Conservation (phyloP, 2,113 vertebrate genomes). For the Lathamus discolor region DNA sequence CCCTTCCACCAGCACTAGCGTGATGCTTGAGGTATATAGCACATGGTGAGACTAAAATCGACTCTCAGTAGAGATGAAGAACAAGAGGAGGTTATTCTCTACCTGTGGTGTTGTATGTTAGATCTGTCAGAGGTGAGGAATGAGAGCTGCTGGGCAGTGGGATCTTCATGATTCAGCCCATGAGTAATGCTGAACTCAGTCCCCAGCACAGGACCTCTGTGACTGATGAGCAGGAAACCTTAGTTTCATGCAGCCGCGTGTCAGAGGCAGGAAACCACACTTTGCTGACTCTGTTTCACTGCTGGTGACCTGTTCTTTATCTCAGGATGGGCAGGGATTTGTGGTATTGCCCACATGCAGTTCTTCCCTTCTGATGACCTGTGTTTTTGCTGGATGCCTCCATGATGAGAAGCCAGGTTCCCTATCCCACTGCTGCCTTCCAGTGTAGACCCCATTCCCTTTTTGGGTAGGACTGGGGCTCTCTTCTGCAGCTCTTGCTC, state of each 20-base stretch:
- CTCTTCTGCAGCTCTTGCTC: neutral
- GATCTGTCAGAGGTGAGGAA: neutral
- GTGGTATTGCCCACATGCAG: neutral
- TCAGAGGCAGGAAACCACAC: constrained; percentile 20
- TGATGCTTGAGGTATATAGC: neutral
- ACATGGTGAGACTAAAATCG: neutral
- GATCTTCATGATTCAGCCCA: neutral
- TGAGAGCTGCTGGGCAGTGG: neutral
- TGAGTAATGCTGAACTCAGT: constrained; percentile 27
- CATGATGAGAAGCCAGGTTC: neutral
- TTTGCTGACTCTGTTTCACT: neutral
- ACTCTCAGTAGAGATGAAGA: neutral
- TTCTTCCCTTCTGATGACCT: neutral
- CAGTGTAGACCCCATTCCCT: neutral
- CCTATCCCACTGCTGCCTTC: fast-evolving
- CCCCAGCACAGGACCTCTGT: neutral
- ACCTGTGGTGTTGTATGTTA: fast-evolving
- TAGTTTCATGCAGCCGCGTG: neutral
- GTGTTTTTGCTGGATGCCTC: neutral
- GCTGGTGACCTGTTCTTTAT: neutral
- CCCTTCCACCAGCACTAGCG: neutral
- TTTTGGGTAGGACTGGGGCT: neutral
- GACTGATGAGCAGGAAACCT: neutral
- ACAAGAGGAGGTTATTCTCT: neutral
- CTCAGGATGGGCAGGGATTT: neutral